phyloP scores from a whole-genome alignment of 2,888 invertebrate genomes.

The Trypoxylon attenuatum region DNA sequence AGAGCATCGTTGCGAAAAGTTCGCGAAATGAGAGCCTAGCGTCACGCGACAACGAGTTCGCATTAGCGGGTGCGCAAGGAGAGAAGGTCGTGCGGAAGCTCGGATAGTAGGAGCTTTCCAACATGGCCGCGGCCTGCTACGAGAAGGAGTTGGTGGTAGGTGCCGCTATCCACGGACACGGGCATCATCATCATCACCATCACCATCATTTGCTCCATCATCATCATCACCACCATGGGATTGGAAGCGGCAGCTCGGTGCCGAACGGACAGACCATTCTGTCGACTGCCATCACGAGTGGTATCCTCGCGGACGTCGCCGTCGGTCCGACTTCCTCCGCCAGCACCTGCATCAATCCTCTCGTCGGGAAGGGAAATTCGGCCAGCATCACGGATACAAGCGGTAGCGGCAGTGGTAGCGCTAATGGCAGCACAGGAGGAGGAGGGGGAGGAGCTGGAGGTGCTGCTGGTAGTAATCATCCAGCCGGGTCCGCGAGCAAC shows the following conservation, averaged over 20 bases:
- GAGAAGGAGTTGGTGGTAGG: slow-evolving; percentile 67
- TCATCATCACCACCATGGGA: slow-evolving; percentile 50
- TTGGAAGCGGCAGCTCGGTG: slow-evolving; percentile 20
- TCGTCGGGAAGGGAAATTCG: slow-evolving; percentile 1
- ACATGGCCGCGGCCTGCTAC: slow-evolving; percentile 72
- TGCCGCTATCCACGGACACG: slow-evolving; percentile 67
- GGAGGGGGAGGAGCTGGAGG: neutral
- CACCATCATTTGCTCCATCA: slow-evolving; percentile 63
- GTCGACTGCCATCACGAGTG: slow-evolving; percentile 48
- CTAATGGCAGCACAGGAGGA: too few species aligned
- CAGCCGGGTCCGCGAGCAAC: slow-evolving; percentile 75
- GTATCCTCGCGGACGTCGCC: slow-evolving; percentile 26
- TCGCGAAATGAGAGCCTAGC: slow-evolving; percentile 74
- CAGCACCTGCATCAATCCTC: neutral
- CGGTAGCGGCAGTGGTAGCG: slow-evolving; percentile 74
- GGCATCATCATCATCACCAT: slow-evolving; percentile 71
- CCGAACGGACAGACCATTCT: slow-evolving; percentile 48
- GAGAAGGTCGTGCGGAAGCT: slow-evolving; percentile 55
- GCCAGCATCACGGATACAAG: slow-evolving; percentile 62
- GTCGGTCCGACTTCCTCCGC: slow-evolving; percentile 9
- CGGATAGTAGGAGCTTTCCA: slow-evolving; percentile 54
- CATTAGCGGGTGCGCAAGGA: slow-evolving; percentile 54
- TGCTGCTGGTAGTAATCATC: slow-evolving; percentile 60
- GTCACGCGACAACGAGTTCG: slow-evolving; percentile 62
- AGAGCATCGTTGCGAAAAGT: slow-evolving; percentile 49